Evolutionary conservation across 2,888 invertebrate genomes (phyloP).

Genomic region (Helicoverpa assulta): DNA sequence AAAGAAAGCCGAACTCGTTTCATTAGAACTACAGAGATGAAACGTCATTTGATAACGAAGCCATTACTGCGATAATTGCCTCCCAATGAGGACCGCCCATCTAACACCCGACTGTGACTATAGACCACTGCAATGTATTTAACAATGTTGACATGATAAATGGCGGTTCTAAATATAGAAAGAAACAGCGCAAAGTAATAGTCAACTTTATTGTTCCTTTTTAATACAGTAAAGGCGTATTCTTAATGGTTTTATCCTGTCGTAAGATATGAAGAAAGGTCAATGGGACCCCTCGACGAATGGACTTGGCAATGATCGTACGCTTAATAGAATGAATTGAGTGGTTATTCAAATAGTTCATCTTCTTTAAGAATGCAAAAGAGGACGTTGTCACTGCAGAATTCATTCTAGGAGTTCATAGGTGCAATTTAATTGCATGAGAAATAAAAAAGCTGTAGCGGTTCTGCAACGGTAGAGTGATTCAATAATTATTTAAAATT

Average conservation of each 20-base stretch:
- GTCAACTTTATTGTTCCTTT: slow-evolving; percentile 35
- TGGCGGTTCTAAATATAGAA: slow-evolving; percentile 59
- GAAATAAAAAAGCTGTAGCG: slow-evolving; percentile 49
- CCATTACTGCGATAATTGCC: slow-evolving; percentile 83
- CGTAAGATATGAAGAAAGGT: slow-evolving; percentile 63
- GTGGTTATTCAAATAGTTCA: slow-evolving; percentile 3
- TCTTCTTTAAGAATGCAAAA: slow-evolving; percentile 10
- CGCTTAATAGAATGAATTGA: slow-evolving; percentile 41
- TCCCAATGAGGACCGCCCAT: slow-evolving; percentile 72
- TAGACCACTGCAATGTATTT: slow-evolving; percentile 57
- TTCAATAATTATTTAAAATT: slow-evolving; percentile 48
- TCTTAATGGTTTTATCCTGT: slow-evolving; percentile 67
- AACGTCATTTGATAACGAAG: slow-evolving; percentile 81
- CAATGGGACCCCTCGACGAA: slow-evolving; percentile 41
- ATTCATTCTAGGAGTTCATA: slow-evolving; percentile 6
- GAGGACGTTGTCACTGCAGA: slow-evolving; percentile 6
- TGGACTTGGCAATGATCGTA: slow-evolving; percentile 25
- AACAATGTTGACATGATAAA: slow-evolving; percentile 64
- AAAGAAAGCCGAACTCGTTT: slow-evolving; percentile 70
- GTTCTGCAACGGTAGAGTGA: slow-evolving; percentile 27
- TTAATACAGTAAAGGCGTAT: slow-evolving; percentile 56
- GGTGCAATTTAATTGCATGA: slow-evolving; percentile 45
- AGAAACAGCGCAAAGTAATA: slow-evolving; percentile 31
- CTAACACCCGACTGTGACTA: slow-evolving; percentile 65
- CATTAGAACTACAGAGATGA: slow-evolving; percentile 75